A percentile compares a stretch with the other conserved stretches of the same genome.
Conservation (phyloP, 2,888 invertebrate genomes). For the Balanococcus diminutus region DNA sequence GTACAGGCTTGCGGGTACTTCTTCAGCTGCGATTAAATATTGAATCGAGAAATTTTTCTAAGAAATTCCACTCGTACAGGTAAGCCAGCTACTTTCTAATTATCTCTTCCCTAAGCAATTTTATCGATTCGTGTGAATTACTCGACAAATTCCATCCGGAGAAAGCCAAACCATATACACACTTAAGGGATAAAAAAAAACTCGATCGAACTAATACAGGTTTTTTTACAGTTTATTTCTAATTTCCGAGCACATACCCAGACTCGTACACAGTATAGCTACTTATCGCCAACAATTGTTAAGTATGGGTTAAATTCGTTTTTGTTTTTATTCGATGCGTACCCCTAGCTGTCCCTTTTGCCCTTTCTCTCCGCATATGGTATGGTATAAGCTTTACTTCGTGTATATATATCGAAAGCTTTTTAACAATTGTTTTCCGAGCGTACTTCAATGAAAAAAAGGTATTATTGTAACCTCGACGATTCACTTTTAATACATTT, state of each 20-base stretch:
- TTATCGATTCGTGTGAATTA: neutral
- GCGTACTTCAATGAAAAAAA: neutral
- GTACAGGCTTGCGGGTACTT: neutral
- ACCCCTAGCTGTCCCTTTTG: neutral
- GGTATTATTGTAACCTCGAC: constrained; percentile 15
- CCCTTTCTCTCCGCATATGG: too few relatives aligned
- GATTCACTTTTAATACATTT: constrained; percentile 23
- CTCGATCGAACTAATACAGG: neutral
- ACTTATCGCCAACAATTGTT: constrained; percentile 14
- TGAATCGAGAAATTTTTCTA: too few relatives aligned
- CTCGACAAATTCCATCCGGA: neutral
- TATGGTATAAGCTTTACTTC: neutral
- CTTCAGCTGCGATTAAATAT: neutral
- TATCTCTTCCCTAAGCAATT: neutral
- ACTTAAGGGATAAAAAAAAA: neutral
- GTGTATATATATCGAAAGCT: neutral
- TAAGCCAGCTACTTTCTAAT: neutral
- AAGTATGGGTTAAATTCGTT: constrained; percentile 20
- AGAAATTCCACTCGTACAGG: neutral
- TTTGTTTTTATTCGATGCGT: neutral
- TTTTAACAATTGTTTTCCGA: constrained; percentile 27
- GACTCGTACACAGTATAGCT: constrained; percentile 1
- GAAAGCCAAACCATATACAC: neutral
- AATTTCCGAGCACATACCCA: constrained; percentile 22
- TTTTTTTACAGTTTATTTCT: neutral